Evolutionary conservation across 2,888 invertebrate species (phyloP).

Genomic region (Agrenia bidenticulata): DNA sequence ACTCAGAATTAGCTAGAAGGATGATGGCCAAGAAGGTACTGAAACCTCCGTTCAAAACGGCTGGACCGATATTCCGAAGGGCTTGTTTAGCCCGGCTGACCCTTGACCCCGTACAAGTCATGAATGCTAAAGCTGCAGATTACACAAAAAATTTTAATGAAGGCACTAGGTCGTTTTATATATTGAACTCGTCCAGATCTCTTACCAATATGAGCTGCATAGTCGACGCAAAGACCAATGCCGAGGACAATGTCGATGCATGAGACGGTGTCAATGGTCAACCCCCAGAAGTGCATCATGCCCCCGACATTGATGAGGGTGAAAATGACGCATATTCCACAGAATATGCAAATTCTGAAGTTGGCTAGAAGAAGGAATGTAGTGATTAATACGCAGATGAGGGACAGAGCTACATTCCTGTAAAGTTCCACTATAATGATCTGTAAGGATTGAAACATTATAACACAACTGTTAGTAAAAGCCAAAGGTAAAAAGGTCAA

Average conservation of each 20-base stretch:
- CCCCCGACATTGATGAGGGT: slow-evolving; percentile 67
- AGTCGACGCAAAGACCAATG: slow-evolving; percentile 79
- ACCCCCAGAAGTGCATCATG: slow-evolving; percentile 76
- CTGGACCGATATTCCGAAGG: slow-evolving; percentile 58
- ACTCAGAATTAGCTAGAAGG: slow-evolving; percentile 58
- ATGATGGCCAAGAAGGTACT: slow-evolving; percentile 61
- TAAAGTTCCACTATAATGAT: slow-evolving; percentile 72
- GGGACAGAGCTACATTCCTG: slow-evolving; percentile 71
- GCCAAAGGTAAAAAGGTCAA: no score
- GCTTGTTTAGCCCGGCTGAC: slow-evolving; percentile 56
- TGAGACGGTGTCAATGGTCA: slow-evolving; percentile 77
- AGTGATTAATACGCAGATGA: slow-evolving; percentile 74
- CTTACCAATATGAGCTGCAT: slow-evolving; percentile 72
- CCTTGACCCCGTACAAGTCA: slow-evolving; percentile 62
- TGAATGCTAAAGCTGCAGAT: slow-evolving; percentile 67
- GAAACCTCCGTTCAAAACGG: slow-evolving; percentile 61
- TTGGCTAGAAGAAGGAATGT: slow-evolving; percentile 75
- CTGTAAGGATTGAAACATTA: no score
- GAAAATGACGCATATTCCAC: slow-evolving; percentile 56
- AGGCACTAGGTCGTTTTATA: no score
- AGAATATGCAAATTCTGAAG: slow-evolving; percentile 76
- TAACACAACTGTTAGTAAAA: no score
- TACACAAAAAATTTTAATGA: not conserved
- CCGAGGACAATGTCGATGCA: slow-evolving; percentile 77
- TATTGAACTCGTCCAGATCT: no score